Percentiles rank a stretch among this genome's conserved stretches.
phyloP scores from a whole-genome alignment of 2,888 invertebrate genomes.

The Coremacera marginata region DNA sequence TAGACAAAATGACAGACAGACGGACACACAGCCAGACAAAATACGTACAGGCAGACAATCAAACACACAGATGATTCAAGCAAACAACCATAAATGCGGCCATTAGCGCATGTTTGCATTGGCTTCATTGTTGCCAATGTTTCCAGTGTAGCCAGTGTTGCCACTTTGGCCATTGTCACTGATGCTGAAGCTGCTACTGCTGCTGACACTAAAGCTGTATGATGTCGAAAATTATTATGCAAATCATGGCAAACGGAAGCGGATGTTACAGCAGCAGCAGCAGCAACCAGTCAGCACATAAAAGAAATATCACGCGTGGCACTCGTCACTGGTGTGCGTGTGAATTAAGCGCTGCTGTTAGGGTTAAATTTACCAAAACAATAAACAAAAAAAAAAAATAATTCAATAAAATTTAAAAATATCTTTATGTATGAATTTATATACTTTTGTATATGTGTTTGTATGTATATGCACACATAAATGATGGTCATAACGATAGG shows the following conservation, averaged over 20 bases:
- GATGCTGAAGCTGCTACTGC: background rate
- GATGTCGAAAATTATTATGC: conserved; percentile 24
- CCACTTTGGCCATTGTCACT: conserved; percentile 23
- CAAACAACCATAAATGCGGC: too few relatives aligned
- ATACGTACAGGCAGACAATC: too few relatives aligned
- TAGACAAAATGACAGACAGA: too few relatives aligned
- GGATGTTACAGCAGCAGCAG: background rate
- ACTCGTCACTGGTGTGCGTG: background rate
- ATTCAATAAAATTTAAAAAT: conserved; percentile 10
- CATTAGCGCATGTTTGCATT: conserved; percentile 17
- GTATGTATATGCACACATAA: background rate
- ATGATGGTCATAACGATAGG: background rate
- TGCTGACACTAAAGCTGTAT: conserved; percentile 1
- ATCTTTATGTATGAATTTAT: too few relatives aligned
- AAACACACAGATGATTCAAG: too few relatives aligned
- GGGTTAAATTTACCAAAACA: background rate
- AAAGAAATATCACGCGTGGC: background rate
- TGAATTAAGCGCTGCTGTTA: background rate
- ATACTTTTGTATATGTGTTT: background rate
- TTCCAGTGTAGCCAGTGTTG: background rate
- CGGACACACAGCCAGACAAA: too few relatives aligned
- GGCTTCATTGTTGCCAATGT: background rate
- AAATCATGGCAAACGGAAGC: conserved; percentile 24
- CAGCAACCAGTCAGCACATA: background rate
- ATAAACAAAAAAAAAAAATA: background rate